phyloP scores from a whole-genome alignment of 2,888 invertebrate genomes.

The Dichetophora obliterata region DNA sequence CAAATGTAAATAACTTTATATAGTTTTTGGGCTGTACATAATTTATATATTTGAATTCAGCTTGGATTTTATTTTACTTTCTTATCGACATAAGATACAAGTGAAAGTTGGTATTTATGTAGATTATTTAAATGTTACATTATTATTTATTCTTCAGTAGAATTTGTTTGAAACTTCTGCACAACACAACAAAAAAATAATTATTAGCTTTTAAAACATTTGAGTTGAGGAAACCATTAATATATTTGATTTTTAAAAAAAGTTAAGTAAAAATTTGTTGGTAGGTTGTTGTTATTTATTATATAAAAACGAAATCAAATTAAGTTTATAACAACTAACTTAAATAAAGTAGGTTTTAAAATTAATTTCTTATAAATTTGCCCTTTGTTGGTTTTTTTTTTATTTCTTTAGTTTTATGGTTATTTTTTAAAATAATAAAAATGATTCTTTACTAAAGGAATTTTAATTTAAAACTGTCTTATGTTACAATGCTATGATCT shows the following conservation, averaged over 20 bases:
- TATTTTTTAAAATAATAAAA: constrained; percentile 6
- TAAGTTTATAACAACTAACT: constrained; percentile 10
- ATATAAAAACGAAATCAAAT: constrained; percentile 8
- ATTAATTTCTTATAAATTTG: constrained; percentile 30
- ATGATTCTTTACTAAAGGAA: constrained; percentile 16
- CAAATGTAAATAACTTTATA: no score
- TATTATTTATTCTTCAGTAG: no score
- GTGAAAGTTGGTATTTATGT: not conserved
- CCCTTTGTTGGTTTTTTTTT: constrained; percentile 1
- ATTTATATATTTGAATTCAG: not conserved
- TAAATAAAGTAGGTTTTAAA: constrained; percentile 11
- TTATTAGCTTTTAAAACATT: not conserved
- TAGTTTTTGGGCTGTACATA: not conserved
- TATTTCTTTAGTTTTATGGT: constrained; percentile 15
- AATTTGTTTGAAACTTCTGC: no score
- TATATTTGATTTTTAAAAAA: not conserved
- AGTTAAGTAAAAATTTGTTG: not conserved
- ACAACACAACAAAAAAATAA: not conserved
- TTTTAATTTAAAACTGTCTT: constrained; percentile 25
- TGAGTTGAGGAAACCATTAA: not conserved
- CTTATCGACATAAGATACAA: constrained; percentile 2
- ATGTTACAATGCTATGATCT: constrained; percentile 34
- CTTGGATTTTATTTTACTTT: constrained; percentile 12
- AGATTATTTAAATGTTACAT: no score
- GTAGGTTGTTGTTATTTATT: not conserved